A percentile compares a stretch with the other conserved stretches of the same genome.
phyloP scores from a whole-genome alignment of 2,888 invertebrate genomes.

The Acanthosepion esculentum region DNA sequence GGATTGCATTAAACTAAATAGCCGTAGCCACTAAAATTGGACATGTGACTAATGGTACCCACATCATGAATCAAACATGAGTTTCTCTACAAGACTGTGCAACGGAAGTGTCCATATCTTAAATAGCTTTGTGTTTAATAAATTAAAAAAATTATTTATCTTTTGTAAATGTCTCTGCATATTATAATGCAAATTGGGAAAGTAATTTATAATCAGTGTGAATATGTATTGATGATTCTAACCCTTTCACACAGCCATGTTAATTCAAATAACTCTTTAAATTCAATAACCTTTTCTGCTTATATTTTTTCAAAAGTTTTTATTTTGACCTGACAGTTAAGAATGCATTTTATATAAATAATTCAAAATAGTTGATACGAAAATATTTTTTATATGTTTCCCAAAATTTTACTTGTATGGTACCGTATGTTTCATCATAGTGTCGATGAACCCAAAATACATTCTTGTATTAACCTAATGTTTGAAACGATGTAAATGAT shows the following conservation, averaged over 20 bases:
- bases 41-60: no score
- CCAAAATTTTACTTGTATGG: neutral
- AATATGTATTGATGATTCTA: no score
- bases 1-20: no score
- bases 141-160: no score
- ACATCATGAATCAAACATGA: no score
- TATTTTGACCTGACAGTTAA: neutral
- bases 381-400: conserved; percentile 6
- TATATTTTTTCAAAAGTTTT: neutral
- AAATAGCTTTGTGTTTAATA: no score
- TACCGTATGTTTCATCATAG: neutral
- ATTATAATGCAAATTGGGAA: no score
- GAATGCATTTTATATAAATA: neutral
- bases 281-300: neutral
- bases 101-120: no score
- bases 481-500: neutral
- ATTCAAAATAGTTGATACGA: neutral
- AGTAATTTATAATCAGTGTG: no score
- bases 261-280: neutral
- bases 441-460: neutral
- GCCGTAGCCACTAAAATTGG: no score
- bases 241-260: neutral
- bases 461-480: neutral
- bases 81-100: no score
- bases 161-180: no score